Conservation (phyloP, 2,888 invertebrate species). For the Coleophora flavipennella region DNA sequence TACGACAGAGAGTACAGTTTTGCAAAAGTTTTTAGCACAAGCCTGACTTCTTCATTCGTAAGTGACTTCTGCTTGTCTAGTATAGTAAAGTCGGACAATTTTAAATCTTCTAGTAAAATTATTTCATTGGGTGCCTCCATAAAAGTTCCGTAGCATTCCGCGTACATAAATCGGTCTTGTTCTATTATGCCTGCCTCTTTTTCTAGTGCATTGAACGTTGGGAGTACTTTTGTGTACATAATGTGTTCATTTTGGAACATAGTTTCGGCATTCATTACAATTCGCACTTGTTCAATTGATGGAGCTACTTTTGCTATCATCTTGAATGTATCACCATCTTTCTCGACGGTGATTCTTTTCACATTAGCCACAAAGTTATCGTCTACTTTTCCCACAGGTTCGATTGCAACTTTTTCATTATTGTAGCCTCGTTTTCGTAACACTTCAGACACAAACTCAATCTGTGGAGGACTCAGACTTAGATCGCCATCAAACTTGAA, state of each 20-base stretch:
- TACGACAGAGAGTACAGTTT: background rate
- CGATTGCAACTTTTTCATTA: constrained; percentile 9
- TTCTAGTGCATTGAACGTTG: constrained; percentile 23
- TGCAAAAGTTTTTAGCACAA: background rate
- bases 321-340: constrained; percentile 13
- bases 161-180: constrained; percentile 21
- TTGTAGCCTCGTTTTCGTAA: constrained; percentile 11
- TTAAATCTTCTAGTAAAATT: background rate
- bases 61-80: background rate
- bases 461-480: constrained; percentile 8
- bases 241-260: constrained; percentile 26
- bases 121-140: background rate
- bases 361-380: constrained; percentile 15
- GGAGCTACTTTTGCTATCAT: constrained; percentile 40
- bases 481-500: constrained; percentile 12
- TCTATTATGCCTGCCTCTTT: constrained; percentile 18
- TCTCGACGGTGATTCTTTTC: constrained; percentile 5
- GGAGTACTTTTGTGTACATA: constrained; percentile 26
- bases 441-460: constrained; percentile 12
- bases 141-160: background rate
- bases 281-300: constrained; percentile 14
- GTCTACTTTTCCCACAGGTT: constrained; percentile 13
- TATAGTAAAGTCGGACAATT: background rate
- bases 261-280: constrained; percentile 7
- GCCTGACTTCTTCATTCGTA: background rate